A percentile compares a stretch with the other conserved stretches of the same genome.
These are phyloP conservation scores for Tetanocera ferruginea DNA, from an alignment of 2,888 invertebrate genomes.

Conservation along the genomic window DNA sequence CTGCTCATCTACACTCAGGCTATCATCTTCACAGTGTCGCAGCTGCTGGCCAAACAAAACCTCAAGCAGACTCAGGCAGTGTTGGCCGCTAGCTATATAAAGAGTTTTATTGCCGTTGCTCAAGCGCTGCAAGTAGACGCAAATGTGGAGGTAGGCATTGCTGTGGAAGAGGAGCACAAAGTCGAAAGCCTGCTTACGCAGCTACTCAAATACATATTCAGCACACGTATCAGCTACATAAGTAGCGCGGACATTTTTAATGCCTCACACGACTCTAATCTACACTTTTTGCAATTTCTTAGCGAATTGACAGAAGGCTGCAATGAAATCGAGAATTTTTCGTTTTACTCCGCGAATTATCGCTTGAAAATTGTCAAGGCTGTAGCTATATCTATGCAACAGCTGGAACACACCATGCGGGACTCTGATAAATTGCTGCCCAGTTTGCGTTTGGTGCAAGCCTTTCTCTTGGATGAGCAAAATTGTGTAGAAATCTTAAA, in stretches of 20 bases:
- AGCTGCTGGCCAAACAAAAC: slow-evolving; percentile 52
- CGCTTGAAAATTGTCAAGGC: slow-evolving; percentile 63
- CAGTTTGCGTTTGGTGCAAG: slow-evolving; percentile 58
- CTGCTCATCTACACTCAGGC: slow-evolving; percentile 63
- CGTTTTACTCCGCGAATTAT: slow-evolving; percentile 57
- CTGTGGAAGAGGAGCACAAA: not conserved
- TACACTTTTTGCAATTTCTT: slow-evolving; percentile 60
- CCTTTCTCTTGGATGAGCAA: slow-evolving; percentile 57
- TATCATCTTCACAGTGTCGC: slow-evolving; percentile 57
- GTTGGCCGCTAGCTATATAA: slow-evolving; percentile 46
- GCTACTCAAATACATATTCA: slow-evolving; percentile 65
- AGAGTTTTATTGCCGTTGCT: slow-evolving; percentile 8
- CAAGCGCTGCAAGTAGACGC: not conserved
- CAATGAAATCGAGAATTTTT: slow-evolving; percentile 54
- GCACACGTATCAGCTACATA: slow-evolving; percentile 58
- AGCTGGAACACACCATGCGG: slow-evolving; percentile 37
- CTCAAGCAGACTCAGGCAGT: slow-evolving; percentile 55
- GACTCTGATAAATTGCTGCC: slow-evolving; percentile 52
- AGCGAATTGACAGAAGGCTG: slow-evolving; percentile 57
- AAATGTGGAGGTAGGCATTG: not conserved
- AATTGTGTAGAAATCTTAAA: slow-evolving; percentile 62
- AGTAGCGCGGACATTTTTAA: slow-evolving; percentile 57
- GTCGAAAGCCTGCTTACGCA: slow-evolving; percentile 50
- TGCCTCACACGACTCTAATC: slow-evolving; percentile 50
- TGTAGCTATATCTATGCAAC: slow-evolving; percentile 54